Base-by-base conservation (phyloP, 2,113 vertebrate species). In the Neopipo cinnamomea region DNA sequence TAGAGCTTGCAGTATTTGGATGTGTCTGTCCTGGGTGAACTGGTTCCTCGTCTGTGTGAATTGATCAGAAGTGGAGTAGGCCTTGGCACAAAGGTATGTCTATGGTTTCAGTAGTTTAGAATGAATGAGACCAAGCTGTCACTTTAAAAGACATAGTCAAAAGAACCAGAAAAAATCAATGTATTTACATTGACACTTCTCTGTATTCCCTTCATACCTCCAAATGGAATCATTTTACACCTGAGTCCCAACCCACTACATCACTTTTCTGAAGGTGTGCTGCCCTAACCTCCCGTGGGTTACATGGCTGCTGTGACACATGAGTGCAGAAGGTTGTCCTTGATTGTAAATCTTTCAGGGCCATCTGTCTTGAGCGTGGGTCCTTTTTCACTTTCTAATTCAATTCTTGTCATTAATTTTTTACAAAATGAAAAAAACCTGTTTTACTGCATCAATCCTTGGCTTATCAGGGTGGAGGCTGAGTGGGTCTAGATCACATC, bases 1-100 rank as follows among this genome's bases (percentile, higher is more conserved):
- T 95, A 99, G 99, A 99, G 99, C 97, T 98, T 99, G 97, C 99
- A 99, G 82, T 99, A 99, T 96, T 97, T 99, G 52, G 99, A 99
- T 93, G 98, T 98, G 21, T 98, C 98, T 1, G 99, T 99, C 83
- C 97, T 99, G 12, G 98, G 98, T 49, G 99, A 99, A 59, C 98
- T 99, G 81, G 98, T 99, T 91, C 99, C 99, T 85, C 98, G 98
- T 52, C 98, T 99, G 31, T 99, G 99, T 97, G 99, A 99, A 61
- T 98, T 99, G 84, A 98, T 99, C 42, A 99, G 98, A 97, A 99
- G 99, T 93, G 99, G 99, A 89, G 98, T 99, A 13, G 99, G 99
- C 71, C 97, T 99, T 83, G 99, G 99, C 87, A 99, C 99, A 50
- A 99, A 99, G 99, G 99, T 99, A 98, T 12, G 59, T 41, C 24